Evolutionary conservation across 2,888 invertebrate species (phyloP).

Genomic region (Caenorhabditis virilis): DNA sequence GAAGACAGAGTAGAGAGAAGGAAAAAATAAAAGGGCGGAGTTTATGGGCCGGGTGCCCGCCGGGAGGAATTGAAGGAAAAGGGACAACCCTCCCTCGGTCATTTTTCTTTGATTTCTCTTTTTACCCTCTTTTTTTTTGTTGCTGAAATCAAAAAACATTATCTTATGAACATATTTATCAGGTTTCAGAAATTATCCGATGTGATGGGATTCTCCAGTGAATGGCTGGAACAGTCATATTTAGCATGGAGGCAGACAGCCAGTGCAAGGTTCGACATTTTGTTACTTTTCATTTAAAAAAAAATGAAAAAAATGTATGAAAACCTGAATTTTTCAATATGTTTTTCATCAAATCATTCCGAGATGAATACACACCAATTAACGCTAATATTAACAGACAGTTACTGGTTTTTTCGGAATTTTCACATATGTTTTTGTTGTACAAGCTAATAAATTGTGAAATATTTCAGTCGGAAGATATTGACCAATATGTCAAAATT

Average conservation of each 20-base stretch:
- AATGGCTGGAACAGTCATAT: constrained; percentile 40
- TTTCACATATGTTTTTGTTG: too few relatives aligned
- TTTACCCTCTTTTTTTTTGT: constrained; percentile 2
- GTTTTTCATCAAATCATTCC: neutral
- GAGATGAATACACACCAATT: too few relatives aligned
- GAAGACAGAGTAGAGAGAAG: constrained; percentile 11
- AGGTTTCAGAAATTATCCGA: neutral
- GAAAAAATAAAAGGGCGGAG: neutral
- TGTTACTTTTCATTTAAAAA: neutral
- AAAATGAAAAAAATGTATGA: neutral
- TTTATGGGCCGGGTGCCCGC: constrained; percentile 1
- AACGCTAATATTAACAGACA: too few relatives aligned
- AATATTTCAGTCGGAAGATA: too few relatives aligned
- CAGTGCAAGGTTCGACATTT: constrained; percentile 17
- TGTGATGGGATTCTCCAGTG: constrained; percentile 38
- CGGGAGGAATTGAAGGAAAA: neutral
- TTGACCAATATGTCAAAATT: too few relatives aligned
- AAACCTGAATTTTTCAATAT: neutral
- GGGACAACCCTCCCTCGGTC: constrained; percentile 13
- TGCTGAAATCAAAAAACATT: neutral
- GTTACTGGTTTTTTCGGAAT: too few relatives aligned
- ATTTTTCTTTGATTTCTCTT: constrained; percentile 5
- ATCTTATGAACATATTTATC: neutral
- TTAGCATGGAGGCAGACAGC: constrained; percentile 29
- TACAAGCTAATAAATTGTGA: too few relatives aligned